Conservation (phyloP, 2,888 invertebrate genomes). For the Andrena trimmerana region DNA sequence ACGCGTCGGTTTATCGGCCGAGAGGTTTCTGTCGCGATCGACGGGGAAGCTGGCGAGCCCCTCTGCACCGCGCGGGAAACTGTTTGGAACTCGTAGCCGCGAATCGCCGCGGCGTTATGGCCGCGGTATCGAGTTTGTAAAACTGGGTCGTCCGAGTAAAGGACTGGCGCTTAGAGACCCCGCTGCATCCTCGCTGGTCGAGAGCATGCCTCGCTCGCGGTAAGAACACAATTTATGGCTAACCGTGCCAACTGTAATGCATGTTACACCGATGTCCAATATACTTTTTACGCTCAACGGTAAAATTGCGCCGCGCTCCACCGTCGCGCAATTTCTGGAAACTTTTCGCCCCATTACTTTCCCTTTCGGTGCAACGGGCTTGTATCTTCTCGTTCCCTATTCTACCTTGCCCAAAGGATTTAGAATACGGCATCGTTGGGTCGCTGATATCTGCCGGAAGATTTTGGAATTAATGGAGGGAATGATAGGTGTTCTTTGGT, state of each 20-base stretch:
- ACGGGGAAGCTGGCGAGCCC: slow-evolving; percentile 17
- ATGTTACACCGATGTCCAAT: slow-evolving; percentile 24
- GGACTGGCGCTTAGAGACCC: slow-evolving; percentile 31
- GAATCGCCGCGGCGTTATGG: slow-evolving; percentile 24
- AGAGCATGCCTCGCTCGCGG: slow-evolving; percentile 9
- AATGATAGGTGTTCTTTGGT: too few species aligned
- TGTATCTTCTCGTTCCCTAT: neutral
- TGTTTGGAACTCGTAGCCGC: slow-evolving; percentile 31
- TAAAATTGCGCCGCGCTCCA: neutral
- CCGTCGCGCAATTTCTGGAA: neutral
- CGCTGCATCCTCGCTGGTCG: neutral
- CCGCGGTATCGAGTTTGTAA: slow-evolving; percentile 34
- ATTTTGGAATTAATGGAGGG: too few species aligned
- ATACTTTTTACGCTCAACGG: slow-evolving; percentile 8
- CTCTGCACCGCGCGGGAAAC: slow-evolving; percentile 6
- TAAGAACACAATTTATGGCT: slow-evolving; percentile 40
- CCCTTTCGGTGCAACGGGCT: neutral
- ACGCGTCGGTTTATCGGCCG: neutral
- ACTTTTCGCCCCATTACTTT: slow-evolving; percentile 14
- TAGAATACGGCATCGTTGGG: neutral
- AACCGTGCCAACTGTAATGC: slow-evolving; percentile 14
- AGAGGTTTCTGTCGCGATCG: slow-evolving; percentile 40
- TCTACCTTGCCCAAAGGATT: neutral
- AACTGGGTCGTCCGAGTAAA: slow-evolving; percentile 61
- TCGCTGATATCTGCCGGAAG: neutral